These are phyloP conservation scores for Opisthocomus hoazin DNA, from an alignment of 2,113 vertebrate species.

Conservation along the genomic window DNA sequence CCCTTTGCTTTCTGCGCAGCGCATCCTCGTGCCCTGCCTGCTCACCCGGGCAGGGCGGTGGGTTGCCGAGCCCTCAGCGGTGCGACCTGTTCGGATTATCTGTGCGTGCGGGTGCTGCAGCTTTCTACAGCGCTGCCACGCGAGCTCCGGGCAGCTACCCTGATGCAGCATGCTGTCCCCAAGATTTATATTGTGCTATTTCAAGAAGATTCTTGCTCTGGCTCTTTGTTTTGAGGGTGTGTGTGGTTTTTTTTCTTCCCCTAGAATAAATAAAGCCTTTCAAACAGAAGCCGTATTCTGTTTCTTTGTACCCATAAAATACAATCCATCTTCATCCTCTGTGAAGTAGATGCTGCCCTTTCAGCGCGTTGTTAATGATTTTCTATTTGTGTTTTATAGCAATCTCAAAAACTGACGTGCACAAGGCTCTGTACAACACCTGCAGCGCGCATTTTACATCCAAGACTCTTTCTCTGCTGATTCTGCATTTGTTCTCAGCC, in stretches of 20 bases:
- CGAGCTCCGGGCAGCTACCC: background rate
- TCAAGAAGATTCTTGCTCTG: background rate
- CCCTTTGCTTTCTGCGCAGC: accelerated
- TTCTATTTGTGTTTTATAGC: background rate
- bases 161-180: accelerated
- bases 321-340: background rate
- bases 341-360: background rate
- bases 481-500: background rate
- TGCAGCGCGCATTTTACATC: background rate
- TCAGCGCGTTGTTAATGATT: background rate
- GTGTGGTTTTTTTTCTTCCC: background rate
- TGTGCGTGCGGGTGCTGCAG: too few relatives aligned
- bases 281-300: background rate
- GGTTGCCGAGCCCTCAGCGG: background rate
- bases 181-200: background rate
- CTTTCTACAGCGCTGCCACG: background rate
- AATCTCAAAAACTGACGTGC: background rate
- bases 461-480: background rate
- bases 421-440: background rate
- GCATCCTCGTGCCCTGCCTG: background rate
- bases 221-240: background rate
- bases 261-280: background rate
- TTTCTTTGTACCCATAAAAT: background rate
- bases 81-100: accelerated
- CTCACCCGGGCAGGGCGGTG: background rate